Base-by-base conservation (phyloP, 2,888 invertebrate species). In the Standfussiana lucernea region DNA sequence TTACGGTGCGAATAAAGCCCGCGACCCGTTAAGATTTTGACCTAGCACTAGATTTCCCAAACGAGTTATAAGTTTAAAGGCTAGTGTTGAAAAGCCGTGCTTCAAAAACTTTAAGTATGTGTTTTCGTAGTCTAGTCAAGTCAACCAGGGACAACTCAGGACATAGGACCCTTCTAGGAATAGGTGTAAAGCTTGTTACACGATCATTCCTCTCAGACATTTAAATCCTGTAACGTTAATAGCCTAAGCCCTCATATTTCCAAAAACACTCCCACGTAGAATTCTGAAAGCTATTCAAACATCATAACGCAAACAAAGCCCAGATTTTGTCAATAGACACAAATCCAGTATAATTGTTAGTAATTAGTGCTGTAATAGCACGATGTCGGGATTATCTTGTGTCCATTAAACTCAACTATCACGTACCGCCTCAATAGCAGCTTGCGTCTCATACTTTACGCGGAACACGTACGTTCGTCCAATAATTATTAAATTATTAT, bases 401-500 rank as follows among this genome's bases (percentile, higher is more conserved):
- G 79, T 77, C 78, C 84, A 72, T 80, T 86, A 78, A 82, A 75
- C 76, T 89, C 82, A 89, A 86, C 82, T 72, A 75, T 86, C 88
- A 88, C 84, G 85, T 89, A 77, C 67, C 56, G 62, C 24, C 53
- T 67, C 70, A 42, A 82, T 84, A 75, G 81, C 67, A 70, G 50
- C 21, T 53, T 40, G 71, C 76, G 72, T 78, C 75, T 83, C 67
- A 77, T 82, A 77, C 56, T 74, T 70, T 40, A 88, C 35, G 42
- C 89, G 40, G 73, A 80, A 77, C 92, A 92, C 92, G 92, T 90
- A 77, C 71, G 50, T 73, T 77, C 37, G 78, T 82, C 81, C 86
- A 90, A 88, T 83, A 72, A 79, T 91, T 87, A 88, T 88, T 83
- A 45, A 75, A 77, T 82, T 82, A 89, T 85, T 85, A 88, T 82